Evolutionary conservation across 2,113 vertebrate genomes (phyloP), one percentile per base, ranked within the genome.

Genomic region (Tringa solitaria): DNA sequence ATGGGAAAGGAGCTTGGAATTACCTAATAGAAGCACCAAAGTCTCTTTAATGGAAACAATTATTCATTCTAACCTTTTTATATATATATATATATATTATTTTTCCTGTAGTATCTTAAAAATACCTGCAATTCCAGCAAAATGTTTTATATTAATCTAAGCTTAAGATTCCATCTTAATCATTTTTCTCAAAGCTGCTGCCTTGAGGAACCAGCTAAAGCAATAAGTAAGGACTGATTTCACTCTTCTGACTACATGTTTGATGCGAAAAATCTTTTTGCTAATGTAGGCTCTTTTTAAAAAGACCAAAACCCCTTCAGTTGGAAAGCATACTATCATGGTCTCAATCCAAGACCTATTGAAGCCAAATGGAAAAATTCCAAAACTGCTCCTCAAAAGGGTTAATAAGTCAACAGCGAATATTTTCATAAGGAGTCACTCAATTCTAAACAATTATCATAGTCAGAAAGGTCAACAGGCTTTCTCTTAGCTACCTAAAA

Each of bases 21-120:
- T 96, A 92, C 74, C 80, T 59, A 76, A 69, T 43, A 89, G 91
- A 87, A 82, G 75, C 50, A 83, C 61, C 11, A 2, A 84, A 87
- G 92, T 89, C 91, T 45, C 78, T 85, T 82, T 92, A 96, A 96
- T 94, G 92, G 87, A 83, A 95, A 92, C 61, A 84, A 96, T 95
- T 94, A 87, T 51, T 95, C 87, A 95, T 73, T 84, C 41, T 43
- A 89, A 54, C 24, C 41, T 92, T 54, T 68, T n/a, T n/a, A n/a
- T n/a, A n/a, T n/a, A n/a, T n/a, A 51, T n/a, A 10, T 24, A 30
- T 20, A 65, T 57, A 51, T 74, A 65, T 63, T 54, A 9, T 92
- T 92, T 94, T 89, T 79, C 81, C 30, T 82, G 53, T 39, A 73
- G 27, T 87, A 65, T 46, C 74, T 92, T 69, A 43, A 91, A 96